Conservation (phyloP, 2,113 vertebrate species). For the Oophaga pumilio region DNA sequence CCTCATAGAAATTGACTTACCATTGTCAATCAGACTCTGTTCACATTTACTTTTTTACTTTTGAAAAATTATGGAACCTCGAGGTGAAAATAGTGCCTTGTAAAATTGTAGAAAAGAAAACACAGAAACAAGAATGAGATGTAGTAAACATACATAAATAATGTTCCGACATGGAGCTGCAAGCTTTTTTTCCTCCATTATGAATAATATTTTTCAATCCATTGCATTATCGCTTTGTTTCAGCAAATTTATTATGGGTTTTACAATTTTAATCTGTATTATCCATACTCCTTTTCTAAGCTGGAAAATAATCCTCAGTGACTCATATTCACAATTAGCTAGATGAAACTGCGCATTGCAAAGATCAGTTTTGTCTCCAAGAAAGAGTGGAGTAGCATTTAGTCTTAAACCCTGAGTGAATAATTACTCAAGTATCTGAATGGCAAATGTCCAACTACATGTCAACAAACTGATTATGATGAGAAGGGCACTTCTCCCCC, state of each 20-base stretch:
- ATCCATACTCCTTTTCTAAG: background rate
- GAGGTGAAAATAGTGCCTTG: no score
- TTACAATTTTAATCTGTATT: constrained; percentile 6
- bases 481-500: constrained; percentile 49
- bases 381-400: constrained; percentile 42
- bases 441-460: constrained; percentile 42
- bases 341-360: background rate
- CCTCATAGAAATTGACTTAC: no score
- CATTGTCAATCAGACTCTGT: no score
- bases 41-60: no score
- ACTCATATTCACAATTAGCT: constrained; percentile 29
- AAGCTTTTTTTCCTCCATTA: background rate
- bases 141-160: background rate
- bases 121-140: background rate
- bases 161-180: background rate
- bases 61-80: no score
- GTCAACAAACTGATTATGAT: constrained; percentile 47
- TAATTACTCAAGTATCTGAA: constrained; percentile 52
- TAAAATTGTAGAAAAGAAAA: background rate
- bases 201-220: background rate
- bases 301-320: constrained; percentile 20
- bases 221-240: constrained; percentile 3
- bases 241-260: background rate
- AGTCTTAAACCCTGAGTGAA: constrained; percentile 43
- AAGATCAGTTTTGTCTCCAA: constrained; percentile 40